Evolutionary conservation across 2,113 vertebrate genomes (phyloP), one percentile per base, ranked within the genome.

Genomic region (Forbesichthys agassizii): DNA sequence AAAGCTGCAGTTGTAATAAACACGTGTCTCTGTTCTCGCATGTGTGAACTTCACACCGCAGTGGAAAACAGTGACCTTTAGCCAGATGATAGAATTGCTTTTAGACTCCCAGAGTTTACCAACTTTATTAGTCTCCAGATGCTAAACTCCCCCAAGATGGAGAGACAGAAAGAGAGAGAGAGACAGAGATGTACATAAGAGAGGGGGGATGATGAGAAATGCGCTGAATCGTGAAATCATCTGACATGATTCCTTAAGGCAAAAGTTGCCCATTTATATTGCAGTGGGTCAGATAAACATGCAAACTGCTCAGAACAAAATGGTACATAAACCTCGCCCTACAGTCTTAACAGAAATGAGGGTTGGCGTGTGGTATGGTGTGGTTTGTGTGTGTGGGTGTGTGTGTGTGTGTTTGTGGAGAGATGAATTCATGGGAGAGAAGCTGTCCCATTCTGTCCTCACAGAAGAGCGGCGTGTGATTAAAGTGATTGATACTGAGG

Each of bases 41-140:
- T 42, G 36, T 42, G 36, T 42, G 4, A 5, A 42, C 36, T 42
- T 42, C 36, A 75, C 69, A 73, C 69, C 66, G 59, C 61, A 52
- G 64, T 60, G 54, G 73, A 65, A 82, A 76, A 88, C 62, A 71
- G 36, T 85, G 76, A 82, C 81, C 80, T 66, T 66, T 54, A 68
- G 76, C 83, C 84, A 85, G 77, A 87, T 86, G 85, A 79, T 65
- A 49, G 57, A 78, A 79, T 84, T 77, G 75, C 66, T 86, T 81
- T 67, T 67, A 61, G 74, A 81, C 67, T 78, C 62, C 2, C 71
- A 36, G 68, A 51, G 60, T 82, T 78, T 52, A 56, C 64, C 60
- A 58, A 66, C 42, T 86, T 84, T 88, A 77, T 83, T 85, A 72
- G 68, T 71, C 6, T 3, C 51, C 1, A 33, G 61, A 79, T 79